phyloP scores from a whole-genome alignment of 2,888 invertebrate species.

The Eilema caniola region DNA sequence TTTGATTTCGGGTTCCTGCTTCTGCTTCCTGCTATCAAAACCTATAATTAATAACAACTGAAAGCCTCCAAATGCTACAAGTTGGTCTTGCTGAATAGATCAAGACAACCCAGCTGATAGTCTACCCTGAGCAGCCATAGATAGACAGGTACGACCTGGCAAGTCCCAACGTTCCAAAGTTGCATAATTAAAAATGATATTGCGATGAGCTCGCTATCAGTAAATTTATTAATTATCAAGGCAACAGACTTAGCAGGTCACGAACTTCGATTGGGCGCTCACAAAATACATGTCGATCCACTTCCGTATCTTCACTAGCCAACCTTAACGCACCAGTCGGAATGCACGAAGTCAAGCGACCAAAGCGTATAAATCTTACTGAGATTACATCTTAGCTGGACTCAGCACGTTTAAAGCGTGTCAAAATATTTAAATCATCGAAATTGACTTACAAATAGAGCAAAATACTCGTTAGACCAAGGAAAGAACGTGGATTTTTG shows the following conservation, averaged over 20 bases:
- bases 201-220: slow-evolving; percentile 23
- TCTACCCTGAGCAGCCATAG: slow-evolving; percentile 46
- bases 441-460: slow-evolving; percentile 36
- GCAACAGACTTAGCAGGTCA: slow-evolving; percentile 44
- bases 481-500: slow-evolving; percentile 30
- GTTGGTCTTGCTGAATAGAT: slow-evolving; percentile 75
- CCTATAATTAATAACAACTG: slow-evolving; percentile 26
- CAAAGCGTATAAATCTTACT: slow-evolving; percentile 81
- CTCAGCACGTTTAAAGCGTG: slow-evolving; percentile 62
- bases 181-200: slow-evolving; percentile 5
- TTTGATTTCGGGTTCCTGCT: slow-evolving; percentile 36
- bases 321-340: slow-evolving; percentile 80
- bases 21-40: slow-evolving; percentile 36
- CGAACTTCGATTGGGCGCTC: slow-evolving; percentile 39
- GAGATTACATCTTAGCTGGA: slow-evolving; percentile 76
- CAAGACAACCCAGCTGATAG: slow-evolving; percentile 78
- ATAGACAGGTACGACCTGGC: slow-evolving; percentile 33
- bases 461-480: slow-evolving; percentile 39
- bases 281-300: slow-evolving; percentile 39
- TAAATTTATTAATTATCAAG: slow-evolving; percentile 24
- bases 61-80: slow-evolving; percentile 62
- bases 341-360: slow-evolving; percentile 83
- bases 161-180: slow-evolving; percentile 25
- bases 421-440: slow-evolving; percentile 35
- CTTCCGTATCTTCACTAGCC: slow-evolving; percentile 32